Evolutionary conservation across 2,888 invertebrate species (phyloP).

Genomic region (Nomada ferruginata): DNA sequence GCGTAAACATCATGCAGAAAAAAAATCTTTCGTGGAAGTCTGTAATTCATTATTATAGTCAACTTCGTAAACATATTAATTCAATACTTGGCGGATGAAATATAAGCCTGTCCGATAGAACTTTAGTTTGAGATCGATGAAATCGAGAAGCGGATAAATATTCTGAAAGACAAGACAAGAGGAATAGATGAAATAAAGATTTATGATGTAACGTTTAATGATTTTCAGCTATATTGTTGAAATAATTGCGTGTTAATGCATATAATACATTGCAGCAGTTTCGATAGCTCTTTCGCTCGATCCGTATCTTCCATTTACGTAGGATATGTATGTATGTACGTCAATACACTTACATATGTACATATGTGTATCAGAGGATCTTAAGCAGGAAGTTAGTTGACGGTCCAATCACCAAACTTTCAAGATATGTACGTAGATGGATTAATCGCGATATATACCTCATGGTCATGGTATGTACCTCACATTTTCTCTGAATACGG

Average conservation of each 20-base stretch:
- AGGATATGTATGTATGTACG: no score
- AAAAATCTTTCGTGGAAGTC: neutral
- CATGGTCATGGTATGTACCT: no score
- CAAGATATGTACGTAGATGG: neutral
- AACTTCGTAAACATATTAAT: slow-evolving; percentile 15
- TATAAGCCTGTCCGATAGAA: slow-evolving; percentile 9
- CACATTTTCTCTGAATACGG: no score
- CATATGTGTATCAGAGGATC: neutral
- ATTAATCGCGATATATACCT: neutral
- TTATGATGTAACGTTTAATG: neutral
- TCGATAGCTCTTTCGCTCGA: neutral
- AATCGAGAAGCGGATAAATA: slow-evolving; percentile 50
- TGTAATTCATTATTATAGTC: neutral
- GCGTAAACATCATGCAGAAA: neutral
- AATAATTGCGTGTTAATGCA: neutral
- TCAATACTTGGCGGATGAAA: slow-evolving; percentile 38
- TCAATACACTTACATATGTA: no score
- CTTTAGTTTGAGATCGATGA: slow-evolving; percentile 32
- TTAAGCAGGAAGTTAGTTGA: neutral
- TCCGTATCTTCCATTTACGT: neutral
- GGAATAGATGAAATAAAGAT: slow-evolving; percentile 20
- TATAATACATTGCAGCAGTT: neutral
- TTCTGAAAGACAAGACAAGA: slow-evolving; percentile 8
- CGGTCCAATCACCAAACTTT: neutral
- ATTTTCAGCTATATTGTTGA: neutral